phyloP scores from a whole-genome alignment of 2,113 vertebrate genomes.

The Pholis gunnellus region DNA sequence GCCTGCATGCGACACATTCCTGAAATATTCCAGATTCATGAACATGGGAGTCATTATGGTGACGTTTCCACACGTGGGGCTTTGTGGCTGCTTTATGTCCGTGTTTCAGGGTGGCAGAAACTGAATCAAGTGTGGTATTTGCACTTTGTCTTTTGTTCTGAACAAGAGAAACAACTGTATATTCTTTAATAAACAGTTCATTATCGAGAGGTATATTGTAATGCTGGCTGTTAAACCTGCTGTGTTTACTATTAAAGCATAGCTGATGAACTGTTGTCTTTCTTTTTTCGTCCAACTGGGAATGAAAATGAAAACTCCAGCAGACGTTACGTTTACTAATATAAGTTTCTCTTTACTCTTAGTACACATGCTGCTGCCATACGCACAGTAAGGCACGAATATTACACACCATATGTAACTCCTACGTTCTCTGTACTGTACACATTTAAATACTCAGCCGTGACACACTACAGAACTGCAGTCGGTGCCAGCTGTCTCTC shows the following conservation, averaged over 20 bases:
- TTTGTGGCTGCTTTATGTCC: constrained; percentile 45
- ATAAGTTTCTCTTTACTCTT: constrained; percentile 54
- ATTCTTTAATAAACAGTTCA: constrained; percentile 39
- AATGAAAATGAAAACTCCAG: constrained; percentile 42
- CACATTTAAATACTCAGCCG: constrained; percentile 42
- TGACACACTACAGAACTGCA: constrained; percentile 23
- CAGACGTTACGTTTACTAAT: constrained; percentile 26
- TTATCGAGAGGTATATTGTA: constrained; percentile 60
- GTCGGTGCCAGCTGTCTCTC: constrained; percentile 29
- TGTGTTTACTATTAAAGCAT: constrained; percentile 75
- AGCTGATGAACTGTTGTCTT: constrained; percentile 26
- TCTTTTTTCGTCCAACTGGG: neutral
- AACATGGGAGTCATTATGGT: constrained; percentile 24
- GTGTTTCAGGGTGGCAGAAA: constrained; percentile 38
- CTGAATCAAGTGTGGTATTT: constrained; percentile 15
- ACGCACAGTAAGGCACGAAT: constrained; percentile 67
- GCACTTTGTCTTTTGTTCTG: constrained; percentile 27
- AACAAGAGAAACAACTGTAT: constrained; percentile 37
- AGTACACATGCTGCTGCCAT: constrained; percentile 69
- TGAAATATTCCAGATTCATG: constrained; percentile 48
- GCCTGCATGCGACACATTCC: constrained; percentile 74
- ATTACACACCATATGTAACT: constrained; percentile 63
- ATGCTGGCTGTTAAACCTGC: constrained; percentile 60
- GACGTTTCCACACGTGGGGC: constrained; percentile 30
- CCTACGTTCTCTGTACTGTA: constrained; percentile 49